Evolutionary conservation across 2,797 vertebrate species (phyloP).

Genomic region (Macropodus opercularis): DNA sequence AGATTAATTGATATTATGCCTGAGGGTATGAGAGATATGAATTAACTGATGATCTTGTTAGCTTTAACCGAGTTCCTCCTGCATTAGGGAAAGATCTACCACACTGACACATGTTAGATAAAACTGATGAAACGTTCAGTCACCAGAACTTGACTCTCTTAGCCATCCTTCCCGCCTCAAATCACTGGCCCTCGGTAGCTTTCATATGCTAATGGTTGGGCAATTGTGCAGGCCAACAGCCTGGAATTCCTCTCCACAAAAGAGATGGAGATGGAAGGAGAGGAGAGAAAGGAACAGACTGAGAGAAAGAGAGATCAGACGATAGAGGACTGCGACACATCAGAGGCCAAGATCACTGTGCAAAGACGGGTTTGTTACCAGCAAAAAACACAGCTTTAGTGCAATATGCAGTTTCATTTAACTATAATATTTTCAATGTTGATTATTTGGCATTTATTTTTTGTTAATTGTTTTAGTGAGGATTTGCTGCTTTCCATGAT

Average conservation of each 20-base stretch:
- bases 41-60: slow-evolving; percentile 10
- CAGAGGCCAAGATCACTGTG: slow-evolving; percentile 38
- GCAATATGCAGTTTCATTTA: neutral
- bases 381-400: neutral
- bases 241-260: slow-evolving; percentile 79
- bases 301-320: slow-evolving; percentile 46
- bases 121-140: slow-evolving; percentile 36
- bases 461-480: too few relatives aligned
- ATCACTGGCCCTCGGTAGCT: slow-evolving; percentile 61
- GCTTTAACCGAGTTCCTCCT: neutral
- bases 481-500: too few relatives aligned
- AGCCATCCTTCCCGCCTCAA: slow-evolving; percentile 53
- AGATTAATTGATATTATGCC: slow-evolving; percentile 42
- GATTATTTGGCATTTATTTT: too few relatives aligned
- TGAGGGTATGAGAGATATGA: slow-evolving; percentile 5
- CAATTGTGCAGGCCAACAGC: slow-evolving; percentile 75
- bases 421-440: too few relatives aligned
- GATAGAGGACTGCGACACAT: slow-evolving; percentile 40
- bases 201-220: slow-evolving; percentile 78
- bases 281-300: slow-evolving; percentile 52
- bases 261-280: slow-evolving; percentile 60
- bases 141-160: slow-evolving; percentile 53
- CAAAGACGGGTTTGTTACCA: slow-evolving; percentile 15
- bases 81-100: slow-evolving; percentile 12
- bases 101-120: slow-evolving; percentile 31